These are phyloP conservation scores for Marronus borbonicus DNA, from an alignment of 2,888 invertebrate species.

Conservation along the genomic window DNA sequence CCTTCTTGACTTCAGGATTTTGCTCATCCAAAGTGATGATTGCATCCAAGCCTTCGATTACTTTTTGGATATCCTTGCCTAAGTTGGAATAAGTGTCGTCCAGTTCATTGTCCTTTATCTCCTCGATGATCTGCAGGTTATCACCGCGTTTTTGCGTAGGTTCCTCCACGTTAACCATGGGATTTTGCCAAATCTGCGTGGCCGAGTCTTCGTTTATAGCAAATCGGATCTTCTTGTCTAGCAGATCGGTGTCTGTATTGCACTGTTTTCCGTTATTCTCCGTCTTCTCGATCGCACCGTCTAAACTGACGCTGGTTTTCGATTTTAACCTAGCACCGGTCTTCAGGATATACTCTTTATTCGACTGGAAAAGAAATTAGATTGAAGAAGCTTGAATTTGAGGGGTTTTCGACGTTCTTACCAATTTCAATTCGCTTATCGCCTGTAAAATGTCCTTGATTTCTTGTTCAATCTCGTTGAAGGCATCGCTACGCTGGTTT, in stretches of 20 bases:
- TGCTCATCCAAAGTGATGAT: slow-evolving; percentile 39
- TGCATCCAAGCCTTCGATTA: slow-evolving; percentile 44
- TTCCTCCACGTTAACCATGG: not conserved
- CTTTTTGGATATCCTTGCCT: slow-evolving; percentile 46
- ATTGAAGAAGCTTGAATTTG: no score
- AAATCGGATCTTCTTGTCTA: not conserved
- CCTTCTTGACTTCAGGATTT: not conserved
- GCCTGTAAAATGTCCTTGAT: slow-evolving; percentile 45
- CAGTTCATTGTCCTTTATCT: slow-evolving; percentile 1
- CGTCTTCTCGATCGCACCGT: not conserved
- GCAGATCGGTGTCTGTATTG: slow-evolving; percentile 18
- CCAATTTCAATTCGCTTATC: slow-evolving; percentile 42
- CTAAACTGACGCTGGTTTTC: slow-evolving; percentile 23
- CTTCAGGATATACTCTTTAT: not conserved
- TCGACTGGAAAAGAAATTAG: not conserved
- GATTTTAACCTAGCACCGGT: slow-evolving; percentile 16
- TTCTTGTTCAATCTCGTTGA: slow-evolving; percentile 48
- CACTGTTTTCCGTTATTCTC: not conserved
- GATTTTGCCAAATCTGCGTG: not conserved
- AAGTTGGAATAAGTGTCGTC: slow-evolving; percentile 7
- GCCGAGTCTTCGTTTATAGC: not conserved
- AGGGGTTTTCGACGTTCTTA: not conserved
- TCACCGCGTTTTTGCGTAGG: not conserved
- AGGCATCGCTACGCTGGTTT: slow-evolving; percentile 47
- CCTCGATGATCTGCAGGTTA: not conserved